Evolutionary conservation across 2,797 vertebrate genomes (phyloP).

Genomic region (Typhlichthys subterraneus): DNA sequence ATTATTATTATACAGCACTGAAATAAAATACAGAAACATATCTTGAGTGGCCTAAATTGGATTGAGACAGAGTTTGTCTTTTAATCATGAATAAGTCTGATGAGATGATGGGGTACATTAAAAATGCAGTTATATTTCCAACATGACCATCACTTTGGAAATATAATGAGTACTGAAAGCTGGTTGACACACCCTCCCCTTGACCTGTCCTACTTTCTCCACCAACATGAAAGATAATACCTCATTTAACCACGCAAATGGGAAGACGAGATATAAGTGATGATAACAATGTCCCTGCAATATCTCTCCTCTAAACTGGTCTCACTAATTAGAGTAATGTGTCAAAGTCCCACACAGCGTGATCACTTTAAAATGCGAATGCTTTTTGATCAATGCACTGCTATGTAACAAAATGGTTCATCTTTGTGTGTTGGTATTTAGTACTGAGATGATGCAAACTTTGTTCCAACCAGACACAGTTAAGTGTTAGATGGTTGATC

Average conservation of each 20-base stretch:
- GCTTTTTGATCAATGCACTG: no score
- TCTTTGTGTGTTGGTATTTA: no score
- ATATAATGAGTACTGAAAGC: conserved; percentile 66
- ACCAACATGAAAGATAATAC: conserved; percentile 49
- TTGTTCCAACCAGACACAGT: not conserved
- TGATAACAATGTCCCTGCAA: conserved; percentile 38
- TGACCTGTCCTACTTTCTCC: conserved; percentile 20
- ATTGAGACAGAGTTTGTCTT: conserved; percentile 25
- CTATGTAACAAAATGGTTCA: no score
- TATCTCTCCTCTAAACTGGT: conserved; percentile 44
- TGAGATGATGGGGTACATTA: conserved; percentile 25
- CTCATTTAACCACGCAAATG: conserved; percentile 46
- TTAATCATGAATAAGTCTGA: conserved; percentile 21
- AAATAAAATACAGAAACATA: conserved; percentile 10
- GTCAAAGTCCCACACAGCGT: conserved; percentile 9
- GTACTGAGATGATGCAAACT: no score
- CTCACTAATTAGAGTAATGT: conserved; percentile 49
- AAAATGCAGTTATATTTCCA: conserved; percentile 72
- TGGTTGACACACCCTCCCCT: conserved; percentile 31
- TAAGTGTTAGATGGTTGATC: conserved; percentile 16
- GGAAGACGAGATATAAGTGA: conserved; percentile 13
- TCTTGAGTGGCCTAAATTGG: conserved; percentile 45
- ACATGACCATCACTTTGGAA: conserved; percentile 58
- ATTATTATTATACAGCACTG: not conserved
- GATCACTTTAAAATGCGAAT: no score